Percentiles rank a stretch among this genome's conserved stretches.
Conservation (phyloP, 2,113 vertebrate genomes). For the Stomatorhinus ivindoensis region DNA sequence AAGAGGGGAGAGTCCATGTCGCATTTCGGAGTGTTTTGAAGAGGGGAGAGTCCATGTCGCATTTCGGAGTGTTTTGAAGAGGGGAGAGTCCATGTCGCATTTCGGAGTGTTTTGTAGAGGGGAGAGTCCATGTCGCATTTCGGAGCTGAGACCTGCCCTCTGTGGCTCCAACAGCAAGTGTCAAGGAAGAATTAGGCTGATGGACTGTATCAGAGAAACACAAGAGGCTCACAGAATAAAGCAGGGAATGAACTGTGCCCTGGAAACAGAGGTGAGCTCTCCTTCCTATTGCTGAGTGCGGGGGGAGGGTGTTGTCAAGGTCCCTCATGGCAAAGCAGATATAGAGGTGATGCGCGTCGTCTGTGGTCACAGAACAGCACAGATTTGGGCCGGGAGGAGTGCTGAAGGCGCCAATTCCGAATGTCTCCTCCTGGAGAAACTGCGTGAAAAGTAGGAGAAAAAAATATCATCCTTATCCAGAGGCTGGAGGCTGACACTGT, state of each 20-base stretch:
- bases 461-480: not conserved
- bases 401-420: not conserved
- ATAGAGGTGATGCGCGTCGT: not conserved
- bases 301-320: not conserved
- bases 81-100: not conserved
- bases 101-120: not conserved
- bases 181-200: not conserved
- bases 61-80: not conserved
- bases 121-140: not conserved
- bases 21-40: not conserved
- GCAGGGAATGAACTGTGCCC: not conserved
- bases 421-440: not conserved
- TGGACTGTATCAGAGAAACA: not conserved
- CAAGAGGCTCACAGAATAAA: not conserved
- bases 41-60: not conserved
- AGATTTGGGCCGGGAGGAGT: not conserved
- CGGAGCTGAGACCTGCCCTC: not conserved
- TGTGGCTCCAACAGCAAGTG: not conserved
- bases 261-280: not conserved
- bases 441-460: not conserved
- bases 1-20: not conserved
- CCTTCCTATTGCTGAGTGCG: not conserved
- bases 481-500: not conserved
- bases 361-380: not conserved
- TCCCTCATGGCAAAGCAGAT: constrained; percentile 1